phyloP scores from a whole-genome alignment of 2,888 invertebrate genomes.

The Lithosia quadra region DNA sequence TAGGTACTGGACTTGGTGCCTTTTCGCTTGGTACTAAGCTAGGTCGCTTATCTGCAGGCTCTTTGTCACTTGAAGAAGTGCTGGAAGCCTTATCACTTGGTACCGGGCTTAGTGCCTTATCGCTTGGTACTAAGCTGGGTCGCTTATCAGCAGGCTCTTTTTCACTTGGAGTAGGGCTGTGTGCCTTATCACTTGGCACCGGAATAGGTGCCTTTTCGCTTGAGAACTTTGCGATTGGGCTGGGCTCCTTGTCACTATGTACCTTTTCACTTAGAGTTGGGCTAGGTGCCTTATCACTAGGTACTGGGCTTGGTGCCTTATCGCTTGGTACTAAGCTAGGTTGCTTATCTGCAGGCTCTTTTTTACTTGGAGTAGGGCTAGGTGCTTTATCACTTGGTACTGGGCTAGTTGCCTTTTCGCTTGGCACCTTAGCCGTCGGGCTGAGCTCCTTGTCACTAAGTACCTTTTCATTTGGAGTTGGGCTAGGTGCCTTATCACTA shows the following conservation, averaged over 20 bases:
- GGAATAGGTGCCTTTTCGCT: no score
- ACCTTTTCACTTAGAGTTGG: no score
- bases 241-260: slow-evolving; percentile 10
- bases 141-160: background rate
- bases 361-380: slow-evolving; percentile 14
- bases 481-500: background rate
- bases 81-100: background rate
- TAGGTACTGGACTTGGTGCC: background rate
- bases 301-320: slow-evolving; percentile 13
- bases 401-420: slow-evolving; percentile 7
- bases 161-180: background rate
- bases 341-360: no score
- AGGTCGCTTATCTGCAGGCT: no score
- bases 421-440: background rate
- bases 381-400: slow-evolving; percentile 10
- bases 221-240: no score
- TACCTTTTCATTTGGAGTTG: background rate
- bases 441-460: background rate
- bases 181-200: no score
- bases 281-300: slow-evolving; percentile 3
- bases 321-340: slow-evolving; percentile 7
- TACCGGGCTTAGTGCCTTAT: background rate
- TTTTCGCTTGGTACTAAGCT: slow-evolving; percentile 18
- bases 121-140: slow-evolving; percentile 17
- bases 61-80: slow-evolving; percentile 9